These are phyloP conservation scores for Vulpes lagopus DNA, from an alignment of 2,113 vertebrate species.

Conservation along the genomic window DNA sequence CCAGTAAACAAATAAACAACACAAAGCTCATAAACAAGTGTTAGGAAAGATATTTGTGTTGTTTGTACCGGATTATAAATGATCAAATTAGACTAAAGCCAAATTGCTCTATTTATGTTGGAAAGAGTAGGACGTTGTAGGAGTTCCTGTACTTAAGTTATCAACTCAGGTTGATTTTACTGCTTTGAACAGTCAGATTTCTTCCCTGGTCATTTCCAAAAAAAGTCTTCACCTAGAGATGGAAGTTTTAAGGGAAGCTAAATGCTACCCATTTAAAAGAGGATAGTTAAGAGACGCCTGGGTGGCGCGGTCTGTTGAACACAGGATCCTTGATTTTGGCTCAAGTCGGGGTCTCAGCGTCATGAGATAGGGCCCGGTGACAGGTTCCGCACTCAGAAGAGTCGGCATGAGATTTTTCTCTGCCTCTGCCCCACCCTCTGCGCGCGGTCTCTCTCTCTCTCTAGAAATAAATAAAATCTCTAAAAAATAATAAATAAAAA, in stretches of 20 bases:
- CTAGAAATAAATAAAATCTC: not conserved
- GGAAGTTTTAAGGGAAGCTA: not conserved
- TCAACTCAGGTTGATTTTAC: not conserved
- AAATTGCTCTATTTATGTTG: not conserved
- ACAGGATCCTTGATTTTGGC: not conserved
- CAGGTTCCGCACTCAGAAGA: not conserved
- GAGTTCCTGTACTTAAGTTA: not conserved
- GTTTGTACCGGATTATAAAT: not conserved
- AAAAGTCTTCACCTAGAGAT: not conserved
- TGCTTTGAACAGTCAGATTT: not conserved
- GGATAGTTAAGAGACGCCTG: not conserved
- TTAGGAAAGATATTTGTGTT: not conserved
- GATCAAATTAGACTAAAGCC: not conserved
- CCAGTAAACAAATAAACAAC: not conserved
- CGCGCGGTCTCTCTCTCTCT: not conserved
- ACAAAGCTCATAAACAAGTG: not conserved
- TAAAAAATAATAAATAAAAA: not conserved
- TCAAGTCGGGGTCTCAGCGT: not conserved
- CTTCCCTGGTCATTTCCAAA: not conserved
- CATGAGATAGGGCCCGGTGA: not conserved
- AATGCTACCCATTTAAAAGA: not conserved
- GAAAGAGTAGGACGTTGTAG: not conserved
- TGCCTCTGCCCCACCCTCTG: not conserved
- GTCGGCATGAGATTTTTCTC: not conserved
- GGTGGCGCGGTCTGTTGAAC: not conserved